phyloP scores from a whole-genome alignment of 1,140 invertebrate species.

The Procambarus clarkii region DNA sequence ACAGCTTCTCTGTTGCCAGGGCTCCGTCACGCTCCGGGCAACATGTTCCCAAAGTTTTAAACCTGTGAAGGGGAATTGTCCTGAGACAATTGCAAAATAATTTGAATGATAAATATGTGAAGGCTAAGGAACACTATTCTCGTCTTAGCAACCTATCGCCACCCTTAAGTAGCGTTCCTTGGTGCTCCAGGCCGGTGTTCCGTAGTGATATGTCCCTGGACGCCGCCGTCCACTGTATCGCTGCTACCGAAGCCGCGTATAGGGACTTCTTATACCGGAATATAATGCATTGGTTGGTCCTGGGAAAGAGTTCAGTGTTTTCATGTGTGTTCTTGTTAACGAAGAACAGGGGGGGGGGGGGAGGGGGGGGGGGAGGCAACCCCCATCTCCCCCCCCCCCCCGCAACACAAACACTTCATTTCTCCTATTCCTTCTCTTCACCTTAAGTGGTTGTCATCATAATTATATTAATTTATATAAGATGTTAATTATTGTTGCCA shows the following conservation, averaged over 20 bases:
- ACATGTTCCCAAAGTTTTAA: neutral
- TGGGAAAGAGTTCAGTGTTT: too few relatives aligned
- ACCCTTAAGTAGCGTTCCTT: neutral
- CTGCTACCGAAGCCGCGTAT: neutral
- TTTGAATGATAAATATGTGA: neutral
- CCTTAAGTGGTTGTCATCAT: too few relatives aligned
- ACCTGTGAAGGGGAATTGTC: neutral
- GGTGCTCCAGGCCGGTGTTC: neutral
- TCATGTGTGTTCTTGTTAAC: neutral
- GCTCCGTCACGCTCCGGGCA: neutral
- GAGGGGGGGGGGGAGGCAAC: too few relatives aligned
- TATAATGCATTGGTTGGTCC: too few relatives aligned
- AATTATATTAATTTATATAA: too few relatives aligned
- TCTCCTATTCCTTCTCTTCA: too few relatives aligned
- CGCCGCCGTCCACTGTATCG: neutral
- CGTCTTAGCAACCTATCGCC: too few relatives aligned
- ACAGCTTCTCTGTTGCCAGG: too few relatives aligned
- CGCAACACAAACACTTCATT: too few relatives aligned
- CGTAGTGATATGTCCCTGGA: neutral
- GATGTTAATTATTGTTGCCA: too few relatives aligned
- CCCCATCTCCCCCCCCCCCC: too few relatives aligned
- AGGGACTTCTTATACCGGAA: neutral
- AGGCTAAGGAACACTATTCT: too few relatives aligned
- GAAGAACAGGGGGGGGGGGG: neutral
- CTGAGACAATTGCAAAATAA: neutral